These are phyloP conservation scores for Bubo scandiacus DNA, from an alignment of 2,113 vertebrate species.

Conservation along the genomic window DNA sequence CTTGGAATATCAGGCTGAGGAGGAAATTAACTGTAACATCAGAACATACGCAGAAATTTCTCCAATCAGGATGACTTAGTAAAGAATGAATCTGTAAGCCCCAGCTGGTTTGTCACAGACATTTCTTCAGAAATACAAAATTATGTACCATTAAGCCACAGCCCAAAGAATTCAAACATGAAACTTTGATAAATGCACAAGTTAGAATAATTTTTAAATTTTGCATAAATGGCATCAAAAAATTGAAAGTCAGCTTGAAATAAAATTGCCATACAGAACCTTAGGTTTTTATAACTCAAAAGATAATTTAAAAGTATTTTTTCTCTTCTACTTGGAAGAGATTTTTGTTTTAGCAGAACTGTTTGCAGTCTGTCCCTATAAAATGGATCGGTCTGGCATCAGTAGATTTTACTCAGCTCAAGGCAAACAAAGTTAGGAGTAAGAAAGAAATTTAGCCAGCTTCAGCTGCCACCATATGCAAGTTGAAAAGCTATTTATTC, in stretches of 20 bases:
- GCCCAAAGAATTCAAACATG: background rate
- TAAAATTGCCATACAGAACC: constrained; percentile 11
- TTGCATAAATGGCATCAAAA: constrained; percentile 22
- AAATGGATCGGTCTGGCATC: constrained; percentile 12
- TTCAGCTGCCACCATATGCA: background rate
- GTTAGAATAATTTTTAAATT: constrained; percentile 27
- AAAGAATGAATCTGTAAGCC: background rate
- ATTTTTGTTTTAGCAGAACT: background rate
- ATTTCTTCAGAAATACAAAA: constrained; percentile 47
- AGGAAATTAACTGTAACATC: background rate
- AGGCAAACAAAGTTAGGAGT: background rate
- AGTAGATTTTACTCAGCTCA: constrained; percentile 3
- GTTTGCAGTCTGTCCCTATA: background rate
- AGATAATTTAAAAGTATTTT: constrained; percentile 24
- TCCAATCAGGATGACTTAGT: background rate
- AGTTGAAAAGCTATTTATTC: background rate
- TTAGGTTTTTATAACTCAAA: constrained; percentile 26
- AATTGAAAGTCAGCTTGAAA: constrained; percentile 45
- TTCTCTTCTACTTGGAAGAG: background rate
- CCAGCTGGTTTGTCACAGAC: background rate
- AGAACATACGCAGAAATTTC: background rate
- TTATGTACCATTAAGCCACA: constrained; percentile 9
- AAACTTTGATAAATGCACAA: constrained; percentile 48
- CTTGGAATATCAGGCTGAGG: background rate
- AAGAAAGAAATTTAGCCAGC: constrained; percentile 13